Conservation (phyloP, 1,140 invertebrate species). For the Drosophila jambulina region DNA sequence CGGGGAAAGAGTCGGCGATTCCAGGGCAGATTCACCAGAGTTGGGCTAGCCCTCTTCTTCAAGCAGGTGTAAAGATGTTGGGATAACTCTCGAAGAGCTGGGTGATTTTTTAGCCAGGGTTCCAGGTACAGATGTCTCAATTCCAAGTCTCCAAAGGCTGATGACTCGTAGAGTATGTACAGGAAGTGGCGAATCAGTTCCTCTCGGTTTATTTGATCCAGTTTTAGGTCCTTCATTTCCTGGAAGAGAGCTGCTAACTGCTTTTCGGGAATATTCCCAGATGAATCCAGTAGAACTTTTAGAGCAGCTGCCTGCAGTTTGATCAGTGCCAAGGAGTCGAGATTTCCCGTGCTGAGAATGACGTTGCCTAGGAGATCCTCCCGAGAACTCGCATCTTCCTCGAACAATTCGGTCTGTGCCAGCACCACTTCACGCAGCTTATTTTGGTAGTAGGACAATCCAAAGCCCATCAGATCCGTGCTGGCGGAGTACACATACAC, state of each 20-base stretch:
- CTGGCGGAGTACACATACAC: conserved; percentile 82
- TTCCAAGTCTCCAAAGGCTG: conserved; percentile 59
- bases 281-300: conserved; percentile 50
- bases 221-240: conserved; percentile 28
- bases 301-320: conserved; percentile 71
- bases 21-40: conserved; percentile 68
- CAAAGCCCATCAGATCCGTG: conserved; percentile 80
- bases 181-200: conserved; percentile 44
- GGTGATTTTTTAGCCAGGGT: conserved; percentile 36
- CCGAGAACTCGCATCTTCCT: not conserved
- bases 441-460: conserved; percentile 78
- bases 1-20: conserved; percentile 71
- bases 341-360: conserved; percentile 61
- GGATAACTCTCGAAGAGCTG: conserved; percentile 28
- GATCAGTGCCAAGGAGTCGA: conserved; percentile 59
- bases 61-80: conserved; percentile 30
- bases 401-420: conserved; percentile 35
- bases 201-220: conserved; percentile 37
- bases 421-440: conserved; percentile 78
- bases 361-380: conserved; percentile 48
- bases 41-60: not conserved
- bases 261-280: not conserved
- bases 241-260: conserved; percentile 36
- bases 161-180: conserved; percentile 69
- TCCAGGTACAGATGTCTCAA: conserved; percentile 65